phyloP scores from a whole-genome alignment of 1,140 invertebrate genomes.

The Brachionus angularis region DNA sequence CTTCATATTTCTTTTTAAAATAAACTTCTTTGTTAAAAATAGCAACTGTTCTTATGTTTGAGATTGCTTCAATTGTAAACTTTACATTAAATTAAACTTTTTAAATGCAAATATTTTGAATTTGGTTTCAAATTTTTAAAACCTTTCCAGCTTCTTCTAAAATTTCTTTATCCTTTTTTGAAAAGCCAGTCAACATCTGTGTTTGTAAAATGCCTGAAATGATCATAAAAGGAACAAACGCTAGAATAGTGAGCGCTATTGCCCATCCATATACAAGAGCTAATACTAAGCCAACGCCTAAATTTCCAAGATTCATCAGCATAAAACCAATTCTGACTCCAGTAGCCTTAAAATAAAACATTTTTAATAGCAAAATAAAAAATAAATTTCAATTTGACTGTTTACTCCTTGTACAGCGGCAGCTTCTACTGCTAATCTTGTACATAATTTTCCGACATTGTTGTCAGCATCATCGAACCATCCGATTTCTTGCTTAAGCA shows the following conservation, averaged over 20 bases:
- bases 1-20: slow-evolving; percentile 55
- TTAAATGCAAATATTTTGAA: too few species aligned
- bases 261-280: slow-evolving; percentile 75
- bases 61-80: slow-evolving; percentile 61
- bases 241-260: slow-evolving; percentile 72
- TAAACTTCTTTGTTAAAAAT: slow-evolving; percentile 58
- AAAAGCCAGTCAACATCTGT: slow-evolving; percentile 48
- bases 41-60: slow-evolving; percentile 63
- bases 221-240: slow-evolving; percentile 66
- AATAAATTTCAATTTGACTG: slow-evolving; percentile 48
- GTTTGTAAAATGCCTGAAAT: slow-evolving; percentile 55
- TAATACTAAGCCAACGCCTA: slow-evolving; percentile 68
- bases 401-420: slow-evolving; percentile 62
- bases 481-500: slow-evolving; percentile 78
- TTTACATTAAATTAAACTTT: slow-evolving; percentile 45
- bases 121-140: slow-evolving; percentile 32
- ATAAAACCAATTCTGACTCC: slow-evolving; percentile 32
- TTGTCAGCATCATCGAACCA: slow-evolving; percentile 70
- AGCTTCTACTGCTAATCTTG: slow-evolving; percentile 62
- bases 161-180: slow-evolving; percentile 27
- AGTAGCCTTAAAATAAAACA: slow-evolving; percentile 27
- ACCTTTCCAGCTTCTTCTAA: slow-evolving; percentile 44
- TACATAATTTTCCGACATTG: slow-evolving; percentile 60
- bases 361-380: slow-evolving; percentile 62
- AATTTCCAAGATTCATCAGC: slow-evolving; percentile 62